phyloP scores from a whole-genome alignment of 1,140 invertebrate species.

The Callitettix versicolor region DNA sequence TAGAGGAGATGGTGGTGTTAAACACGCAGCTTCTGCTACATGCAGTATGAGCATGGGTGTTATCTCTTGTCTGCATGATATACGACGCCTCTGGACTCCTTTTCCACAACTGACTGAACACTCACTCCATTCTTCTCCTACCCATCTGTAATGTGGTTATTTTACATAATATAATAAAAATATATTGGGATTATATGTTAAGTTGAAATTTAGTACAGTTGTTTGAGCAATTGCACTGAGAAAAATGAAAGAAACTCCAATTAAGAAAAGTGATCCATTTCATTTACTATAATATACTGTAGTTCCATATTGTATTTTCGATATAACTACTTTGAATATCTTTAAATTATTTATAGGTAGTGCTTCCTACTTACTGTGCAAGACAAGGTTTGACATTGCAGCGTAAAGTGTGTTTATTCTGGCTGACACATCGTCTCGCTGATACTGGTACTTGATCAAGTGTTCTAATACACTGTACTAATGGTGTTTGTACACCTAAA shows the following conservation, averaged over 20 bases:
- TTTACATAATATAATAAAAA: too few species aligned
- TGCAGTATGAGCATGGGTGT: constrained; percentile 32
- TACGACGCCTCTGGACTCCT: constrained; percentile 22
- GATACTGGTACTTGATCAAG: constrained; percentile 40
- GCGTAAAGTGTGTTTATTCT: constrained; percentile 46
- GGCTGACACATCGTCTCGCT: constrained; percentile 51
- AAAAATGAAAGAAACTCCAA: too few species aligned
- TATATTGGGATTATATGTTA: too few species aligned
- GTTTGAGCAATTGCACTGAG: too few species aligned
- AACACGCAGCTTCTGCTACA: constrained; percentile 30
- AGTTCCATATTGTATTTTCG: too few species aligned
- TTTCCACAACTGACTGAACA: constrained; percentile 25
- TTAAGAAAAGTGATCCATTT: too few species aligned
- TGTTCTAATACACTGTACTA: constrained; percentile 52
- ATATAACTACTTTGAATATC: too few species aligned
- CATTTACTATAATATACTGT: too few species aligned
- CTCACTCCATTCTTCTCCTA: constrained; percentile 22
- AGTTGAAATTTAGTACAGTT: too few species aligned
- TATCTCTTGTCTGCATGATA: constrained; percentile 28
- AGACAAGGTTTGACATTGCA: constrained; percentile 64
- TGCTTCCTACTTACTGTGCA: constrained; percentile 35
- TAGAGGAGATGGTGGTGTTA: constrained; percentile 17
- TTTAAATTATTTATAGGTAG: too few species aligned
- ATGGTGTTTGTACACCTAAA: constrained; percentile 50
- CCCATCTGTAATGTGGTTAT: constrained; percentile 24